phyloP scores from a whole-genome alignment of 2,888 invertebrate species.

The Cerastis leucographa region DNA sequence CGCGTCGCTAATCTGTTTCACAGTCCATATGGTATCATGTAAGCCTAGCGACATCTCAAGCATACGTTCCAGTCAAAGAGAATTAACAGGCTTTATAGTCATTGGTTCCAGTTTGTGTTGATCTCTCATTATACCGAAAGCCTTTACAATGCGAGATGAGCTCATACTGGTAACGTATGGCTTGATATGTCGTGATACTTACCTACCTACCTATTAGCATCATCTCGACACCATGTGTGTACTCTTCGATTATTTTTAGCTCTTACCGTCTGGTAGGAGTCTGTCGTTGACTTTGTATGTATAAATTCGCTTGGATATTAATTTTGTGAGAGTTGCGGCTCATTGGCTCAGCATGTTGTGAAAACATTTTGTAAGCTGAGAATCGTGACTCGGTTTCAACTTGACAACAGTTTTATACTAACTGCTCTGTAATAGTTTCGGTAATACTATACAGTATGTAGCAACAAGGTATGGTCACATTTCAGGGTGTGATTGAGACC shows the following conservation, averaged over 20 bases:
- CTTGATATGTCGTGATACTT: not conserved
- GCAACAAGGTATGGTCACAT: too few species aligned
- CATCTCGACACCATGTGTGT: constrained; percentile 38
- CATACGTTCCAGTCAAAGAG: not conserved
- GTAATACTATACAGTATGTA: not conserved
- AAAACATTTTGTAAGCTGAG: not conserved
- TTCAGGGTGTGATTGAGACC: too few species aligned
- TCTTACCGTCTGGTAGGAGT: constrained; percentile 27
- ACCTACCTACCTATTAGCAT: not conserved
- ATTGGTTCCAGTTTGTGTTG: not conserved
- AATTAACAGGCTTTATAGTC: too few species aligned
- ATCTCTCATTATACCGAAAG: not conserved
- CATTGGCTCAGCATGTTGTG: not conserved
- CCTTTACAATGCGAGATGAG: not conserved
- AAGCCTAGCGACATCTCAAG: not conserved
- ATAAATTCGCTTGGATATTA: not conserved
- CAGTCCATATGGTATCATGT: constrained; percentile 1
- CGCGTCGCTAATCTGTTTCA: constrained; percentile 16
- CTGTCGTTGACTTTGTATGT: not conserved
- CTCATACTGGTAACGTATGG: not conserved
- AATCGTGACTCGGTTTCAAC: not conserved
- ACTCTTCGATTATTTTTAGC: constrained; percentile 27
- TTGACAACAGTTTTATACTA: not conserved
- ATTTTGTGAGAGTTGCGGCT: not conserved
- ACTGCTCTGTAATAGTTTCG: not conserved